phyloP scores from a whole-genome alignment of 2,113 vertebrate genomes.

The Notiomystis cincta region DNA sequence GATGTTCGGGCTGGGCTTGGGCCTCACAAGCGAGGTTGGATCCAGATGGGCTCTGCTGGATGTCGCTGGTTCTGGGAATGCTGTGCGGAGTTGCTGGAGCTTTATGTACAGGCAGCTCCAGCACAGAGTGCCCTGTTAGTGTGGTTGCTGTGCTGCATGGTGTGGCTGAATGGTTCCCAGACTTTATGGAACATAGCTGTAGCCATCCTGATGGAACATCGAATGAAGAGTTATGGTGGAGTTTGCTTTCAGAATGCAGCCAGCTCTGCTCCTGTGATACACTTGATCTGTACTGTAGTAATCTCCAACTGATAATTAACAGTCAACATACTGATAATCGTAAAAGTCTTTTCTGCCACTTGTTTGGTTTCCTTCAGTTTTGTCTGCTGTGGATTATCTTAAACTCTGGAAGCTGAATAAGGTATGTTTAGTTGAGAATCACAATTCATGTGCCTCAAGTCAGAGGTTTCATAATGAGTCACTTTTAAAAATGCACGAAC shows the following conservation, averaged over 20 bases:
- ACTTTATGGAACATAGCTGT: accelerated
- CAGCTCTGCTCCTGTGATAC: background rate
- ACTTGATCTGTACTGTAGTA: background rate
- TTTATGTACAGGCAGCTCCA: background rate
- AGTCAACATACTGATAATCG: background rate
- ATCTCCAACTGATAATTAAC: background rate
- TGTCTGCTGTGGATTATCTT: background rate
- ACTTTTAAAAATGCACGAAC: background rate
- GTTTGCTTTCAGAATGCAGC: background rate
- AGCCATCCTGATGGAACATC: background rate
- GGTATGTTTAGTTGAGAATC: background rate
- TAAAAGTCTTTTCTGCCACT: background rate
- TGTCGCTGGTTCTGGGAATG: background rate
- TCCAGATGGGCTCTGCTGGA: background rate
- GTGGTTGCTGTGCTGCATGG: background rate
- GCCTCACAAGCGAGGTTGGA: background rate
- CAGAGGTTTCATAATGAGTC: background rate
- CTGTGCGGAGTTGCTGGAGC: background rate
- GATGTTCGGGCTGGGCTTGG: background rate
- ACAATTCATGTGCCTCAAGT: accelerated
- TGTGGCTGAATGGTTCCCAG: background rate
- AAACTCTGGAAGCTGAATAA: background rate
- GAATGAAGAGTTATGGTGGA: accelerated
- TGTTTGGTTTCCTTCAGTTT: background rate
- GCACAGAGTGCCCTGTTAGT: background rate